Conservation (phyloP, 2,113 vertebrate genomes). For the Motacilla tschutschensis region DNA sequence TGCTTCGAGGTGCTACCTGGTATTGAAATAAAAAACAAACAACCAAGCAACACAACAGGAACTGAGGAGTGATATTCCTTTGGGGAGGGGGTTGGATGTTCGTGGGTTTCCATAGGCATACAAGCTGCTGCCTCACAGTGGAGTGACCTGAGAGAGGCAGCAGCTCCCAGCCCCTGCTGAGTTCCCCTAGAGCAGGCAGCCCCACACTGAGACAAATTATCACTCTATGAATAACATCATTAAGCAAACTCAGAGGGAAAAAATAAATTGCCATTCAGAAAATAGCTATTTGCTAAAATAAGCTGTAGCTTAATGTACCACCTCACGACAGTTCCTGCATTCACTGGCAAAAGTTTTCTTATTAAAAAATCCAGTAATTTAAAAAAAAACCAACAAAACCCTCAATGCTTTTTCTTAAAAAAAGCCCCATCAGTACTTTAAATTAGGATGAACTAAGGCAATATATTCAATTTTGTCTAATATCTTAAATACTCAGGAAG, state of each 20-base stretch:
- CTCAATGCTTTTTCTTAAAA: background rate
- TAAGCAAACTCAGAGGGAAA: slow-evolving; percentile 30
- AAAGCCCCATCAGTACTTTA: background rate
- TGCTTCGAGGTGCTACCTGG: background rate
- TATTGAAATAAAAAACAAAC: background rate
- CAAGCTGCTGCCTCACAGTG: slow-evolving; percentile 23
- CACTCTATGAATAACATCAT: slow-evolving; percentile 44
- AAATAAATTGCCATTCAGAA: slow-evolving; percentile 34
- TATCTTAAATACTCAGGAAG: background rate
- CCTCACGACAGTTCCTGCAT: background rate
- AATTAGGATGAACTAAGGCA: background rate
- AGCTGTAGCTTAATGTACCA: background rate
- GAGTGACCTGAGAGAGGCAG: slow-evolving; percentile 22
- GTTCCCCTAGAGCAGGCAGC: background rate
- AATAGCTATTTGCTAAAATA: slow-evolving; percentile 19
- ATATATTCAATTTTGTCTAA: slow-evolving; percentile 10
- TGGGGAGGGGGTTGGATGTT: background rate
- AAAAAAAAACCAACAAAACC: background rate
- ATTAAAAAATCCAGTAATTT: background rate
- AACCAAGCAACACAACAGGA: background rate
- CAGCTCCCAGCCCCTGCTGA: slow-evolving; percentile 6
- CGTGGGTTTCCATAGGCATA: background rate
- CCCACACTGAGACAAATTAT: slow-evolving; percentile 34
- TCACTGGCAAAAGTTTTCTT: background rate
- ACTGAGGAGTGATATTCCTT: background rate